Percentiles rank a stretch among this genome's conserved stretches.
Evolutionary conservation across 2,113 vertebrate genomes (phyloP).

Genomic region (Meriones unguiculatus): DNA sequence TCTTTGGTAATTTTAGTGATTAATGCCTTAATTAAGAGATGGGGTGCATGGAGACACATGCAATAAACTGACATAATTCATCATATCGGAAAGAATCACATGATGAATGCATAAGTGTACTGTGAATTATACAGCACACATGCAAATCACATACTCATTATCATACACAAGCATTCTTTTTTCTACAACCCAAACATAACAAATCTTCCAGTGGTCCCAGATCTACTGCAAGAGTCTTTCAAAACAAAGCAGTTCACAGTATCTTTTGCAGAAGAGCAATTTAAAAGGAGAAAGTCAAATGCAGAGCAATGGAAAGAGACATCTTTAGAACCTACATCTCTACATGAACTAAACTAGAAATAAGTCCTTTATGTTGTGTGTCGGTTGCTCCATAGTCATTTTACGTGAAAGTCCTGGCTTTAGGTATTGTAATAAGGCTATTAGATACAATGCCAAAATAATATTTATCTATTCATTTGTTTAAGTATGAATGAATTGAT

Average conservation of each 20-base stretch:
- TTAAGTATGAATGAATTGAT: slow-evolving; percentile 15
- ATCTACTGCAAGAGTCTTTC: slow-evolving; percentile 61
- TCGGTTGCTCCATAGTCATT: not conserved
- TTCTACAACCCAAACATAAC: slow-evolving; percentile 51
- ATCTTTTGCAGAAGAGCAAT: slow-evolving; percentile 61
- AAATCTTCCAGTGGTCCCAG: slow-evolving; percentile 69
- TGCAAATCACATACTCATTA: slow-evolving; percentile 81
- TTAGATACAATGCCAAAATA: slow-evolving; percentile 41
- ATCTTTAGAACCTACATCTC: slow-evolving; percentile 27
- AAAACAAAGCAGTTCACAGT: slow-evolving; percentile 58
- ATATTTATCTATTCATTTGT: not conserved
- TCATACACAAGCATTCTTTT: slow-evolving; percentile 72
- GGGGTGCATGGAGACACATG: slow-evolving; percentile 77
- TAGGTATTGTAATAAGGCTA: slow-evolving; percentile 53
- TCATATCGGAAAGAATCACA: slow-evolving; percentile 75
- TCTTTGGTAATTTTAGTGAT: slow-evolving; percentile 82
- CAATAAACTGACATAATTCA: slow-evolving; percentile 82
- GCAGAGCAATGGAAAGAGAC: not conserved
- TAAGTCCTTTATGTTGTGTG: not conserved
- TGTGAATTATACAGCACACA: slow-evolving; percentile 76
- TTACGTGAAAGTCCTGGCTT: slow-evolving; percentile 23
- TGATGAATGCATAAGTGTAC: slow-evolving; percentile 75
- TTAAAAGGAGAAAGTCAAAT: slow-evolving; percentile 59
- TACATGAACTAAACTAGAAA: not conserved
- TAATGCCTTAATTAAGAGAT: slow-evolving; percentile 84